Evolutionary conservation across 2,888 invertebrate species (phyloP).

Genomic region (Orthonevra nobilis): DNA sequence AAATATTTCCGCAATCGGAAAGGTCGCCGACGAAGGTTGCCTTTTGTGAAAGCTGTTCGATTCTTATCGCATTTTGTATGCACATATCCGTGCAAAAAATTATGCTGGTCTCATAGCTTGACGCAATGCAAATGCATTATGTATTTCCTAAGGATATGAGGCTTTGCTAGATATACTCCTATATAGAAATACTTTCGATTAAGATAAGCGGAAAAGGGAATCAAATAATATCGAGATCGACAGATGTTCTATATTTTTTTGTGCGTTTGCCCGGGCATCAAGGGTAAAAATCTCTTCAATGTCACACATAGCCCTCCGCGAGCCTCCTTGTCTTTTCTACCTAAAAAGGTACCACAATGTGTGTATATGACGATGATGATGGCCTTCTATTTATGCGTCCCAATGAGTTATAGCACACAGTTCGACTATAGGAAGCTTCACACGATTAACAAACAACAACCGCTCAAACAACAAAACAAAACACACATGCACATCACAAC

Average conservation of each 20-base stretch:
- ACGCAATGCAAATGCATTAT: constrained; percentile 60
- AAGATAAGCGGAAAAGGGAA: constrained; percentile 52
- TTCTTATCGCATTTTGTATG: constrained; percentile 24
- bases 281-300: constrained; percentile 63
- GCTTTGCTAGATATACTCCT: not conserved
- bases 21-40: constrained; percentile 10
- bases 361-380: constrained; percentile 43
- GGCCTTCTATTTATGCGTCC: constrained; percentile 66
- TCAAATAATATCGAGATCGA: constrained; percentile 59
- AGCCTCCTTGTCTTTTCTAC: constrained; percentile 47
- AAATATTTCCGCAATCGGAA: constrained; percentile 43
- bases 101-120: constrained; percentile 40
- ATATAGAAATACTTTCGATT: not conserved
- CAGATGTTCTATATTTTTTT: constrained; percentile 62
- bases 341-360: constrained; percentile 53
- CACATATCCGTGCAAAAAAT: constrained; percentile 33
- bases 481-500: constrained; percentile 20
- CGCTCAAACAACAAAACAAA: constrained; percentile 72
- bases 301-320: constrained; percentile 54
- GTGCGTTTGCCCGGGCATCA: constrained; percentile 37
- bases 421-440: constrained; percentile 56
- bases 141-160: constrained; percentile 31
- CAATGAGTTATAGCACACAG: constrained; percentile 49
- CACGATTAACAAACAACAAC: constrained; percentile 71
- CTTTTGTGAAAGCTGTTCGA: constrained; percentile 27